Base-by-base conservation (phyloP, 2,888 invertebrate genomes). In the Pemphredon lugubris region DNA sequence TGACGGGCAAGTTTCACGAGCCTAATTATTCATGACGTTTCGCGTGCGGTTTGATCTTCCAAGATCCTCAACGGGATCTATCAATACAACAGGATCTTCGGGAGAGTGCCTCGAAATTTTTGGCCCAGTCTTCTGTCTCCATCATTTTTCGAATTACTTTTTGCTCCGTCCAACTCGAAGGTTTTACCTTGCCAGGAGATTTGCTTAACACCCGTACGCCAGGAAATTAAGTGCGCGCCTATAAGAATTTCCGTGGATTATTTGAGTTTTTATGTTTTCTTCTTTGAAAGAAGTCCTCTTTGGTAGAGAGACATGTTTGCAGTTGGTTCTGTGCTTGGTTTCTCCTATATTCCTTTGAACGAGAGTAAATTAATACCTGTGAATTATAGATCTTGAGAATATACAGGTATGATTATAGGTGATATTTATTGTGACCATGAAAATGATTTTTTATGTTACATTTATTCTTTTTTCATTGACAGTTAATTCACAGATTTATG, bases 61-160 rank as follows among this genome's bases (percentile, higher is more conserved):
- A 11, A 1, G n/a, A 9, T 6, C 30, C n/a, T 6, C 23, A n/a
- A 55, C 44, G 39, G n/a, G 39, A 26, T 54, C 13, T 5, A 51
- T 6, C 23, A 7, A 26, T 50, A 32, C 30, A n/a, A 34, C n/a
- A 34, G n/a, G 40, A 54, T 37, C 53, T 18, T 59, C 18, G 16
- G n/a, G 42, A 45, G 32, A 34, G 44, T 61, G 32, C 23, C 34
- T 50, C 16, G 32, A 68, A 59, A 48, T 45, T 60, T 60, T 60
- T 45, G 13, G 14, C n/a, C n/a, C 40, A 39, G 13, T 34, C 14
- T 20, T 32, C 60, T 55, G n/a, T 61, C 39, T 37, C 53, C 11
- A 6, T 11, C 14, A 14, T n/a, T 45, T 55, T 58, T 50, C 21
- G 13, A 18, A 26, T 45, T 34, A 23, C 3, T 45, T 53, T 59